Evolutionary conservation across 2,888 invertebrate genomes (phyloP).

Genomic region (Latheticus oryzae): DNA sequence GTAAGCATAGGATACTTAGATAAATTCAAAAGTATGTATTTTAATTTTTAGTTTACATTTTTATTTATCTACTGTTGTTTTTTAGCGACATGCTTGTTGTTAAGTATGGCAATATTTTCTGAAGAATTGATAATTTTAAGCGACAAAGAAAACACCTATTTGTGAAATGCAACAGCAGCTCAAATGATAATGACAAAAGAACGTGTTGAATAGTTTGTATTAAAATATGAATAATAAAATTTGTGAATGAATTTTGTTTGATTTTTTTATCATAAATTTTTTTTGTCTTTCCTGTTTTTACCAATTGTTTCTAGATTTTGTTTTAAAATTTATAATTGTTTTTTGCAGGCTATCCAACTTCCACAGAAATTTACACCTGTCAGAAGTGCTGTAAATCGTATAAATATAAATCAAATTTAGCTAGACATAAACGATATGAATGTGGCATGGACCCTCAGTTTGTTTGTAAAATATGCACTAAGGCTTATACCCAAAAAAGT

Average conservation of each 20-base stretch:
- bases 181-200: too few species aligned
- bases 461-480: constrained; percentile 45
- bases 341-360: constrained; percentile 25
- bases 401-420: constrained; percentile 60
- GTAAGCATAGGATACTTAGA: too few species aligned
- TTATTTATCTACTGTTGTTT: too few species aligned
- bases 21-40: too few species aligned
- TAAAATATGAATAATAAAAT: too few species aligned
- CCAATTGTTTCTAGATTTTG: too few species aligned
- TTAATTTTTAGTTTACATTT: too few species aligned
- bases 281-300: too few species aligned
- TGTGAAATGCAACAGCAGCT: constrained; percentile 54
- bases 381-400: constrained; percentile 54
- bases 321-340: constrained; percentile 27
- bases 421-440: constrained; percentile 78
- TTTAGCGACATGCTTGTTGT: constrained; percentile 44
- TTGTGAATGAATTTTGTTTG: too few species aligned
- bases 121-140: constrained; percentile 51
- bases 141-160: constrained; percentile 52
- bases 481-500: constrained; percentile 55
- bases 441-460: constrained; percentile 62
- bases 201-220: too few species aligned
- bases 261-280: neutral
- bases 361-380: constrained; percentile 40
- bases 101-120: constrained; percentile 52